Conservation (phyloP, 2,888 invertebrate genomes). For the Chymomyza caudatula region DNA sequence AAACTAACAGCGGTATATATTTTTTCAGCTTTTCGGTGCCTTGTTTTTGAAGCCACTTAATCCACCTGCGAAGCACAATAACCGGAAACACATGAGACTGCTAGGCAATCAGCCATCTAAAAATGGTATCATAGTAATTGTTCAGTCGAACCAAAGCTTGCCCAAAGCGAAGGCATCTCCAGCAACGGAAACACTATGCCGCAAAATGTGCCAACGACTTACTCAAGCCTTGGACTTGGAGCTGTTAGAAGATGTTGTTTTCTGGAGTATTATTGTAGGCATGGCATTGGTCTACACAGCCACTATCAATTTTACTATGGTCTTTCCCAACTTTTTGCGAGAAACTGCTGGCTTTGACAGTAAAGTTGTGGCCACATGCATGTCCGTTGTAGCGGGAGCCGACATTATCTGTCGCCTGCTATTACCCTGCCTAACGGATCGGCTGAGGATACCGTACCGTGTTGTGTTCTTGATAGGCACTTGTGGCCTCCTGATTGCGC, state of each 20-base stretch:
- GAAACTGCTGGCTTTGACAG: constrained; percentile 76
- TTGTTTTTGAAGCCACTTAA: constrained; percentile 81
- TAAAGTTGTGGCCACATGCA: constrained; percentile 82
- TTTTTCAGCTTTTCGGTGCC: constrained; percentile 80
- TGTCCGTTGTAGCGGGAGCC: constrained; percentile 84
- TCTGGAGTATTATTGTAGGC: constrained; percentile 84
- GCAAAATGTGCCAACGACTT: constrained; percentile 71
- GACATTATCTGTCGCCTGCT: constrained; percentile 84
- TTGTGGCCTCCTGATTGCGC: constrained; percentile 79
- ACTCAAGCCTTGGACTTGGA: constrained; percentile 82
- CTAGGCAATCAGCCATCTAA: constrained; percentile 15
- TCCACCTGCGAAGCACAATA: constrained; percentile 72
- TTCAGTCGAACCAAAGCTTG: constrained; percentile 8
- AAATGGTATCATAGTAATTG: constrained; percentile 30
- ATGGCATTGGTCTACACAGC: constrained; percentile 84
- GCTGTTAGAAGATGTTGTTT: constrained; percentile 81
- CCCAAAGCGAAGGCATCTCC: background rate
- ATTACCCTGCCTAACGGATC: constrained; percentile 82
- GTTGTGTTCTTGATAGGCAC: constrained; percentile 83
- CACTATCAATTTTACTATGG: constrained; percentile 84
- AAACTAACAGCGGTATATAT: background rate
- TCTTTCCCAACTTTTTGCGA: constrained; percentile 83
- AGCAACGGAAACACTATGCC: constrained; percentile 40
- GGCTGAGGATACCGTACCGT: constrained; percentile 81
- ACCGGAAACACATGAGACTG: constrained; percentile 67